A percentile compares a stretch with the other conserved stretches of the same genome.
Evolutionary conservation across 2,113 vertebrate species (phyloP).

Genomic region (Ictalurus punctatus): DNA sequence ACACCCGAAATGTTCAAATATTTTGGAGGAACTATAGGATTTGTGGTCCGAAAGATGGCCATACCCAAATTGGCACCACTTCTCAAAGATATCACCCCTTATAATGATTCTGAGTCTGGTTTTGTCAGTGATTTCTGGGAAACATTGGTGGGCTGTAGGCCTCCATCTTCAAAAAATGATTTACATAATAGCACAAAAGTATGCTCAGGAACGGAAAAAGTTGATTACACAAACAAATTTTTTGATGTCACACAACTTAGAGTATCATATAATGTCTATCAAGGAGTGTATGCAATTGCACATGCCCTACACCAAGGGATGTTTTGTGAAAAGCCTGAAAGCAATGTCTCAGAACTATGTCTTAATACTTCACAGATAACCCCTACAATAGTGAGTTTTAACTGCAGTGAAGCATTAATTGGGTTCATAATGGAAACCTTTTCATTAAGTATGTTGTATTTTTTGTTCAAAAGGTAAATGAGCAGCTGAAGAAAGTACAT

Average conservation of each 20-base stretch:
- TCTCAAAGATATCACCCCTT: constrained; percentile 65
- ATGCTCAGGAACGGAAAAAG: constrained; percentile 67
- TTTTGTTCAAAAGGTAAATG: constrained; percentile 55
- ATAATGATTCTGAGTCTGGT: constrained; percentile 45
- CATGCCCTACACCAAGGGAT: constrained; percentile 68
- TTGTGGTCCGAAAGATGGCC: constrained; percentile 70
- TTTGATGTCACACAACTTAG: constrained; percentile 73
- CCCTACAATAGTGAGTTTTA: constrained; percentile 61
- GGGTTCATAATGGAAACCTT: not conserved
- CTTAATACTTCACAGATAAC: constrained; percentile 66
- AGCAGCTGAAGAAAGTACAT: constrained; percentile 61
- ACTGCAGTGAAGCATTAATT: not conserved
- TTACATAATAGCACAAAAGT: constrained; percentile 8
- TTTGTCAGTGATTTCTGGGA: constrained; percentile 74
- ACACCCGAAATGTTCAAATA: constrained; percentile 66
- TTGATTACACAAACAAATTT: constrained; percentile 65
- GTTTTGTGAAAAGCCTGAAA: constrained; percentile 62
- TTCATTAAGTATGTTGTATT: not conserved
- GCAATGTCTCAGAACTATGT: constrained; percentile 51
- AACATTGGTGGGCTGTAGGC: constrained; percentile 64
- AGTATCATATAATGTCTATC: constrained; percentile 73
- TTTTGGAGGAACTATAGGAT: constrained; percentile 71
- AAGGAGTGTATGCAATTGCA: constrained; percentile 75
- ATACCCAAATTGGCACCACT: constrained; percentile 67
- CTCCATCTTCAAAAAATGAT: constrained; percentile 13